Evolutionary conservation across 2,888 invertebrate genomes (phyloP).

Genomic region (Drosophila multiciliata): DNA sequence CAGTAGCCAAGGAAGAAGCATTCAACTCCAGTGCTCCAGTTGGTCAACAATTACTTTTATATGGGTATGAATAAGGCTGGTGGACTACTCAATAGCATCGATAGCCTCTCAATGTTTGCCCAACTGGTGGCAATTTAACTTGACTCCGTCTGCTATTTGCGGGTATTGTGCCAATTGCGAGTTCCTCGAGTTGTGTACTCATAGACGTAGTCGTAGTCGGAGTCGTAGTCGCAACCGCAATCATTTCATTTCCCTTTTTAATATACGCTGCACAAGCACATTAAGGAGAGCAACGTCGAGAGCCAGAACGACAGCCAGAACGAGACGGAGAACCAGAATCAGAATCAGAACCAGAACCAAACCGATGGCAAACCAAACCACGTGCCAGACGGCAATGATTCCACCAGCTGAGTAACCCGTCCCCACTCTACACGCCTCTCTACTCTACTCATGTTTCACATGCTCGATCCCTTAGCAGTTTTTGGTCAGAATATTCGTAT

Average conservation of each 20-base stretch:
- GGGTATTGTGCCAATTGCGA: conserved; percentile 77
- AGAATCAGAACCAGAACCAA: conserved; percentile 5
- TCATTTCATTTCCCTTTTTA: conserved; percentile 82
- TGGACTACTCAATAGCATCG: conserved; percentile 61
- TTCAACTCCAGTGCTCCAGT: conserved; percentile 36
- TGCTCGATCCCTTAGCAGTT: conserved; percentile 64
- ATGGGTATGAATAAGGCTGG: conserved; percentile 35
- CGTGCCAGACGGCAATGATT: conserved; percentile 70
- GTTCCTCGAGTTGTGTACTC: conserved; percentile 45
- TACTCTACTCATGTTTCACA: conserved; percentile 18
- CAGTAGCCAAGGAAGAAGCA: conserved; percentile 17
- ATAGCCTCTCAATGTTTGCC: conserved; percentile 77
- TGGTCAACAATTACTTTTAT: conserved; percentile 72
- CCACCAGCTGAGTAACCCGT: conserved; percentile 19
- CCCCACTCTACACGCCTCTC: background rate
- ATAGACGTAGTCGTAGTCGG: conserved; percentile 34
- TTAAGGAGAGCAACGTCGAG: conserved; percentile 39
- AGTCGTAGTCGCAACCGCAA: conserved; percentile 61
- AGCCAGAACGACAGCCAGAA: background rate
- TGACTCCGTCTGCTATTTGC: conserved; percentile 57
- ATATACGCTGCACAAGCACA: conserved; percentile 80
- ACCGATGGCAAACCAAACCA: conserved; percentile 56
- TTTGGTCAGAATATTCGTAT: conserved; percentile 69
- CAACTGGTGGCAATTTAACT: conserved; percentile 69
- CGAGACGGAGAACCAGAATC: conserved; percentile 1